These are phyloP conservation scores for Acanthosepion pharaonis DNA, from an alignment of 2,888 invertebrate genomes.

Conservation along the genomic window DNA sequence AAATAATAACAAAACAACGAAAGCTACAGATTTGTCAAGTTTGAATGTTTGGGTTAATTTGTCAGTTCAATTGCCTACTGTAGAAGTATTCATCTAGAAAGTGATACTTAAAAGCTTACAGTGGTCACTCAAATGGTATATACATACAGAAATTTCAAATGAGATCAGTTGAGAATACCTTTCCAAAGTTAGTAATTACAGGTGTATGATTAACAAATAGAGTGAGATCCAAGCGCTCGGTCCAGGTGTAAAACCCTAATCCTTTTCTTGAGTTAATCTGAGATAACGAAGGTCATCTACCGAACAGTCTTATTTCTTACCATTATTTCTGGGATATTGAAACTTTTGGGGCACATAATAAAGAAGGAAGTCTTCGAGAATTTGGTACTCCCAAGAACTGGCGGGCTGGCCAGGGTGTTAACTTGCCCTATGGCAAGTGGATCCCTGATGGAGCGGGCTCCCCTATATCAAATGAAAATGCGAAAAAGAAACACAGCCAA, in stretches of 20 bases:
- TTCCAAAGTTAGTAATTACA: background rate
- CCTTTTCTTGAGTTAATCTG: background rate
- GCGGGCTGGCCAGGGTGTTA: too few relatives aligned
- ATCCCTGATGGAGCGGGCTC: too few relatives aligned
- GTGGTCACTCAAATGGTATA: background rate
- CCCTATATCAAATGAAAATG: too few relatives aligned
- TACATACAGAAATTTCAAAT: background rate
- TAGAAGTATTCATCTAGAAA: background rate
- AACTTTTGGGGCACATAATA: too few relatives aligned
- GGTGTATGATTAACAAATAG: background rate
- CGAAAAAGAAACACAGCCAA: too few relatives aligned
- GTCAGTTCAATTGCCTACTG: background rate
- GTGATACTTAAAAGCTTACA: background rate
- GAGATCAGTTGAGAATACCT: background rate
- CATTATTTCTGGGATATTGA: background rate
- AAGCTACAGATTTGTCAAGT: background rate
- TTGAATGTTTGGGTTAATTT: background rate
- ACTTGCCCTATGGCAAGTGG: too few relatives aligned
- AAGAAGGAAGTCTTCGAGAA: too few relatives aligned
- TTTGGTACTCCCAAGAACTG: too few relatives aligned
- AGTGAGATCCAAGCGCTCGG: background rate
- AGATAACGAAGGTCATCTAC: background rate
- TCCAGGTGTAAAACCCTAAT: background rate
- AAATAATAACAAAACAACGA: too few relatives aligned
- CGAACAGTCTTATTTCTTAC: background rate